Evolutionary conservation across 2,888 invertebrate species (phyloP).

Genomic region (Meteorus cinctellus): DNA sequence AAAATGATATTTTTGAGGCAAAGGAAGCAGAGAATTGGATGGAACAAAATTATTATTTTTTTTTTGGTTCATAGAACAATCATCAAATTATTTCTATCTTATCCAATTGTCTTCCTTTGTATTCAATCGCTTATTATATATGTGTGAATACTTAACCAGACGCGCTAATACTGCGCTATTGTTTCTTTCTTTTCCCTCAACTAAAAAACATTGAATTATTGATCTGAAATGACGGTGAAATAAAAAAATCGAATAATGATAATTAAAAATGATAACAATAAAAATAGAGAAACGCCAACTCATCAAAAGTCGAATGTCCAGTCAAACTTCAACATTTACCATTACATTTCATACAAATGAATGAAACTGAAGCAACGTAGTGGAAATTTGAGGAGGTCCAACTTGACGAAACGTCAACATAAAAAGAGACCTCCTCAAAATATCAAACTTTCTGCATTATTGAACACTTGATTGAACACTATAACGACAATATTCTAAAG

Average conservation of each 20-base stretch:
- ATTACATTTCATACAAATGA: conserved; percentile 67
- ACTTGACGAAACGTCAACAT: conserved; percentile 39
- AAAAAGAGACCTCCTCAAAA: conserved; percentile 32
- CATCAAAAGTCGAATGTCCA: conserved; percentile 65
- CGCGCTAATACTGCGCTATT: conserved; percentile 41
- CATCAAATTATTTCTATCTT: not conserved
- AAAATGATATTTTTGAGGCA: not conserved
- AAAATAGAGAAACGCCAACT: conserved; percentile 55
- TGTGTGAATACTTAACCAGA: not conserved
- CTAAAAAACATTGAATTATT: conserved; percentile 64
- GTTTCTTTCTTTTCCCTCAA: conserved; percentile 50
- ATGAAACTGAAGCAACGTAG: conserved; percentile 66
- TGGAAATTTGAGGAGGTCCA: conserved; percentile 49
- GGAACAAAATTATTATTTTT: not conserved
- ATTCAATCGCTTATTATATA: conserved; percentile 12
- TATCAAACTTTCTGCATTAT: conserved; percentile 18
- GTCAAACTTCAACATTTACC: conserved; percentile 68
- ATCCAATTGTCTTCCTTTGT: conserved; percentile 11
- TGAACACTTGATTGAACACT: conserved; percentile 39
- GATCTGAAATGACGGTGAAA: conserved; percentile 52
- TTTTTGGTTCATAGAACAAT: not conserved
- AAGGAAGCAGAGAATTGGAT: not conserved
- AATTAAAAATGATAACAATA: not conserved
- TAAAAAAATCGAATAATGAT: conserved; percentile 26
- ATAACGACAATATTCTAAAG: conserved; percentile 56